Evolutionary conservation across 2,113 vertebrate genomes (phyloP), one percentile per base, ranked within the genome.

Genomic region (Phylloscopus trochiloides): DNA sequence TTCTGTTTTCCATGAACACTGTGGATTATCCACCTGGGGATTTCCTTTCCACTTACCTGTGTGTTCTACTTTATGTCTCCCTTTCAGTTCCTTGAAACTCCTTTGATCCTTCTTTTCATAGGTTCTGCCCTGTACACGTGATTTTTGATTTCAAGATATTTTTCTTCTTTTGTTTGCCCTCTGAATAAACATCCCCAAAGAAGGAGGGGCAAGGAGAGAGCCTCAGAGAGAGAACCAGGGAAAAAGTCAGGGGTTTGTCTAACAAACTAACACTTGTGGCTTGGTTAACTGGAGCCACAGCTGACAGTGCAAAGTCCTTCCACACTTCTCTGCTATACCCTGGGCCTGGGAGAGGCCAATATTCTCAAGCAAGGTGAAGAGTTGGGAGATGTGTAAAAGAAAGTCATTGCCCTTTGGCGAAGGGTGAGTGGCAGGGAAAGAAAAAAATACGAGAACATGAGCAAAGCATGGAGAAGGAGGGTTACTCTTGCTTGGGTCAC

Each of bases 81-180:
- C 43, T 79, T 61, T 68, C 36, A 14, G 10, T 89, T 91, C 51
- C n/a, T 43, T 32, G 28, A 88, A 74, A 25, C 11, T 45, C 26
- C n/a, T 51, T 78, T 78, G 47, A 65, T 42, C 43, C 38, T 78
- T 17, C 79, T 71, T 68, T 74, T 50, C 34, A 31, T 28, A 28
- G 20, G 20, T 59, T 78, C 57, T 63, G 8, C 48, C 38, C 4
- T 12, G 12, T 25, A 54, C 12, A 47, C 0, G 0, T 28, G 45
- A 62, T 38, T 68, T 84, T 86, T 50, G 50, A 45, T 55, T 42
- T 78, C n/a, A 82, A 59, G 21, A 28, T 14, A n/a, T 22, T 63
- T 85, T 92, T 54, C 10, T 85, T 88, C 40, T 92, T 58, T 45
- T 2, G 1, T 79, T 59, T 85, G 14, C 11, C 14, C n/a, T 85